Percentiles rank a stretch among this genome's conserved stretches.
phyloP scores from a whole-genome alignment of 1,140 invertebrate species.

The Diorhabda sublineata region DNA sequence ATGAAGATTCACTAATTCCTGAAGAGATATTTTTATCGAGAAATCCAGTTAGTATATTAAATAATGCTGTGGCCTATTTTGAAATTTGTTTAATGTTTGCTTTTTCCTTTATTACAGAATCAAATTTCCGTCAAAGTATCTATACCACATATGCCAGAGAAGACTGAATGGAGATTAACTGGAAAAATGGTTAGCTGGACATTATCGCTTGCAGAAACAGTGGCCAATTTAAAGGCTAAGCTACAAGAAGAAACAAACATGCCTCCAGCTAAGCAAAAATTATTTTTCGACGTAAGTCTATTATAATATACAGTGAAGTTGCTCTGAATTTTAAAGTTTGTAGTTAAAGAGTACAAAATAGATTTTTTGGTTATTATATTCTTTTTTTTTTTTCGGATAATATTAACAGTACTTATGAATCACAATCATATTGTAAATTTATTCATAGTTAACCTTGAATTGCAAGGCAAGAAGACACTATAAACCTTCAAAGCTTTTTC shows the following conservation, averaged over 20 bases:
- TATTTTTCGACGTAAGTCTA: slow-evolving; percentile 76
- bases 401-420: no score
- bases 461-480: no score
- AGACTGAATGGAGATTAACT: slow-evolving; percentile 94
- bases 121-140: slow-evolving; percentile 74
- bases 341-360: no score
- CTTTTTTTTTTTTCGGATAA: no score
- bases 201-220: slow-evolving; percentile 73
- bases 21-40: slow-evolving; percentile 78
- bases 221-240: slow-evolving; percentile 83
- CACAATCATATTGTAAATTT: no score
- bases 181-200: slow-evolving; percentile 82
- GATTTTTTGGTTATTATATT: no score
- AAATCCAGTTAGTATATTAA: slow-evolving; percentile 46
- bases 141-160: slow-evolving; percentile 81
- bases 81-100: no score
- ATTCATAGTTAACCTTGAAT: no score
- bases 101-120: slow-evolving; percentile 43
- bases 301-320: neutral
- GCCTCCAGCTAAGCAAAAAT: slow-evolving; percentile 97
- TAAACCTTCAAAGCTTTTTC: no score
- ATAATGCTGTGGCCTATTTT: neutral
- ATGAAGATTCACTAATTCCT: slow-evolving; percentile 88
- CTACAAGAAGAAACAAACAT: slow-evolving; percentile 87
- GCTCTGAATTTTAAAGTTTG: no score